Evolutionary conservation across 2,113 vertebrate species (phyloP).

Genomic region (Chunga burmeisteri): DNA sequence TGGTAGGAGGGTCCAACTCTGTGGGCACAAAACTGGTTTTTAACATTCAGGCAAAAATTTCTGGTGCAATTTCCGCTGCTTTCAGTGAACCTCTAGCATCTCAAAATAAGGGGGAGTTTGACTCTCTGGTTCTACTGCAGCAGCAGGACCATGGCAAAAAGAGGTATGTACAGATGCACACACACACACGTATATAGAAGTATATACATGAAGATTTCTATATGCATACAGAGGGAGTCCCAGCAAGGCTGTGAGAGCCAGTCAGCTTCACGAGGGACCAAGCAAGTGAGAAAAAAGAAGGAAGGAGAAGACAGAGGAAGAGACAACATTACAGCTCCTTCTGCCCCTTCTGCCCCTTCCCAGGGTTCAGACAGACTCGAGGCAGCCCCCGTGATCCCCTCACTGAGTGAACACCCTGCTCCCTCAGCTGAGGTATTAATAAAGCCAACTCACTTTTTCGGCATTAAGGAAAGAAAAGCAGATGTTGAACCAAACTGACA

Average conservation of each 20-base stretch:
- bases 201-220: background rate
- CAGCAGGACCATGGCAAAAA: background rate
- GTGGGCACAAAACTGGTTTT: background rate
- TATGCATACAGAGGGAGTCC: background rate
- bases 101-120: background rate
- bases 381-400: background rate
- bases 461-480: conserved; percentile 19
- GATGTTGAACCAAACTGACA: conserved; percentile 55
- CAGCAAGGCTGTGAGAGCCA: background rate
- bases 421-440: background rate
- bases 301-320: background rate
- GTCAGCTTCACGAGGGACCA: background rate
- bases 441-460: background rate
- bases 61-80: background rate
- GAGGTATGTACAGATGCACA: background rate
- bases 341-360: background rate
- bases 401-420: rapidly evolving
- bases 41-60: background rate
- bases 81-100: background rate
- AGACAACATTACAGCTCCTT: background rate
- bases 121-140: background rate
- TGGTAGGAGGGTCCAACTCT: background rate
- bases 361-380: background rate
- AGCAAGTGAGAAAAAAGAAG: background rate
- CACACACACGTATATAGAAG: rapidly evolving